These are phyloP conservation scores for Drosophila chauvacae DNA, from an alignment of 1,140 invertebrate genomes.

Conservation along the genomic window DNA sequence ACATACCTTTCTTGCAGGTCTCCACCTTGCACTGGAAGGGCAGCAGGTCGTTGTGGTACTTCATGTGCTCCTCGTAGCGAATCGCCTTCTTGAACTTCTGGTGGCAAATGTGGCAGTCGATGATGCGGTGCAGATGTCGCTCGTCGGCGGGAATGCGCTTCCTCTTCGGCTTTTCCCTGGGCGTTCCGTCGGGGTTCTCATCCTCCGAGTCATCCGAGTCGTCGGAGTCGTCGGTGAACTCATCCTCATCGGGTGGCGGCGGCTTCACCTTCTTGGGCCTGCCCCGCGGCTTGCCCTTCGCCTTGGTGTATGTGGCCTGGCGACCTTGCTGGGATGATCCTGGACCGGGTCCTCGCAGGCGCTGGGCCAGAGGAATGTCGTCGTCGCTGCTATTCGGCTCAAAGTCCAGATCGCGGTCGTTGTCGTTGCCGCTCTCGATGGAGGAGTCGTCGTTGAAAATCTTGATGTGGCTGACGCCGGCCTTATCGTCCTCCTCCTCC, in stretches of 20 bases:
- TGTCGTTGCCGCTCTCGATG: slow-evolving; percentile 66
- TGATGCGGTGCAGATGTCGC: slow-evolving; percentile 72
- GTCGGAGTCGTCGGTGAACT: slow-evolving; percentile 31
- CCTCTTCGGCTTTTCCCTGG: slow-evolving; percentile 64
- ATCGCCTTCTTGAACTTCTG: slow-evolving; percentile 82
- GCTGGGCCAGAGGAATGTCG: slow-evolving; percentile 70
- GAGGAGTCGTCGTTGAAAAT: slow-evolving; percentile 65
- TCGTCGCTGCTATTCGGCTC: slow-evolving; percentile 78
- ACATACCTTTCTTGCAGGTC: slow-evolving; percentile 63
- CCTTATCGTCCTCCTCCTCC: slow-evolving; percentile 23
- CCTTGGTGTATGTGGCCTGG: slow-evolving; percentile 17
- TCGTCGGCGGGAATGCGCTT: slow-evolving; percentile 69
- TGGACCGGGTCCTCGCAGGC: slow-evolving; percentile 44
- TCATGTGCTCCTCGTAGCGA: slow-evolving; percentile 80
- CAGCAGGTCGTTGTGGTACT: slow-evolving; percentile 78
- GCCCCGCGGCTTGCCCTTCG: slow-evolving; percentile 34
- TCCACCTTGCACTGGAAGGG: slow-evolving; percentile 80
- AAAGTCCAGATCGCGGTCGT: slow-evolving; percentile 60
- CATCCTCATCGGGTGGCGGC: slow-evolving; percentile 37
- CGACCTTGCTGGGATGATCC: background rate
- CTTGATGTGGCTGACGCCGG: slow-evolving; percentile 20
- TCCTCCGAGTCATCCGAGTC: slow-evolving; percentile 53
- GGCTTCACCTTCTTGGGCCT: slow-evolving; percentile 46
- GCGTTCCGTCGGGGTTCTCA: slow-evolving; percentile 32
- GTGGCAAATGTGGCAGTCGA: slow-evolving; percentile 81